Evolutionary conservation across 2,797 vertebrate species (phyloP).

Genomic region (Chiroxiphia lanceolata): DNA sequence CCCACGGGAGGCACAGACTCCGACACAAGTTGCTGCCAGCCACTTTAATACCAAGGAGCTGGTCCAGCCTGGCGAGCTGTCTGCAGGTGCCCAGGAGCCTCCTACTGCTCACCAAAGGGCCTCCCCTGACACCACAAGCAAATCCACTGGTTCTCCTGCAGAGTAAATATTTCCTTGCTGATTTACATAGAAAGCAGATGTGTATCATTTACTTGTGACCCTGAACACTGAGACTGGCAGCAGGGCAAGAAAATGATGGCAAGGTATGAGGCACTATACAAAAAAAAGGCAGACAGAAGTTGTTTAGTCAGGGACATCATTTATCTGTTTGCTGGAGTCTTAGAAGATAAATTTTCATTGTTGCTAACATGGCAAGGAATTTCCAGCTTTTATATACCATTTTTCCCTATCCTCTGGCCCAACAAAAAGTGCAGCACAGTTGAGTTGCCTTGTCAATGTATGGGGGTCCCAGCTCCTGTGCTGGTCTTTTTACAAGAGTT

Average conservation of each 20-base stretch:
- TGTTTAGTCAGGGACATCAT: not conserved
- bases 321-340: not conserved
- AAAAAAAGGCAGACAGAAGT: not conserved
- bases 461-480: not conserved
- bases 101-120: not conserved
- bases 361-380: not conserved
- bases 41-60: not conserved
- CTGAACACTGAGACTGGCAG: not conserved
- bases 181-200: slow-evolving; percentile 28
- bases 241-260: not conserved
- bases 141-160: slow-evolving; percentile 1
- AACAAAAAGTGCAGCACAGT: not conserved
- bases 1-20: not conserved
- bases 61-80: not conserved
- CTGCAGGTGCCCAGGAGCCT: slow-evolving; percentile 14
- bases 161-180: not conserved
- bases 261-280: not conserved
- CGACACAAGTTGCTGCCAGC: not conserved
- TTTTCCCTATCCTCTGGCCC: not conserved
- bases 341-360: not conserved
- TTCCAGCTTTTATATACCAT: not conserved
- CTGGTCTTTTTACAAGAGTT: not conserved
- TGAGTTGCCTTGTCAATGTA: not conserved
- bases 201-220: not conserved
- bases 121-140: not conserved